Conservation (phyloP, 2,113 vertebrate species). For the Catagonus wagneri region DNA sequence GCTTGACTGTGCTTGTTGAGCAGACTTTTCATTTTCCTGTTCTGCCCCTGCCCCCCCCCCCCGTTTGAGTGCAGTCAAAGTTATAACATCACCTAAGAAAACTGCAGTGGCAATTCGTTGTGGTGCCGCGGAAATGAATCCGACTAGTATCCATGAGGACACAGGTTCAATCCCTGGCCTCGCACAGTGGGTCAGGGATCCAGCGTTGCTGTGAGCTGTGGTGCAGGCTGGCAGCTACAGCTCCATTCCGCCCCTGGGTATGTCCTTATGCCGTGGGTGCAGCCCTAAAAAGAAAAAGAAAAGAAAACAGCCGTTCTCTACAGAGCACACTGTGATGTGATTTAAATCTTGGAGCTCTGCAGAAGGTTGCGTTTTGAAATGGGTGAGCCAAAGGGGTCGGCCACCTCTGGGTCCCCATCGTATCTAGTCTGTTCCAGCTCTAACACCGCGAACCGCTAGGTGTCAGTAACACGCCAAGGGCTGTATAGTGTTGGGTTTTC, state of each 20-base stretch:
- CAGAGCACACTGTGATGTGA: neutral
- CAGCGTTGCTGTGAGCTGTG: too few species aligned
- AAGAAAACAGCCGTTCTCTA: neutral
- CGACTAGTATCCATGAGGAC: too few species aligned
- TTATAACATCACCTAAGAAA: neutral
- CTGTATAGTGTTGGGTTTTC: neutral
- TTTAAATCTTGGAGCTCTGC: neutral
- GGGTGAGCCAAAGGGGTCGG: neutral
- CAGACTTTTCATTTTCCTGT: neutral
- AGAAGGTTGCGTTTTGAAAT: neutral
- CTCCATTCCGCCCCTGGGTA: too few species aligned
- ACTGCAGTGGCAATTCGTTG: neutral
- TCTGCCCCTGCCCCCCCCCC: neutral
- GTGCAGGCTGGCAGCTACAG: too few species aligned
- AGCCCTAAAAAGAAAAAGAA: too few species aligned
- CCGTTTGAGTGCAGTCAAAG: neutral
- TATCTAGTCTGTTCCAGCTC: neutral
- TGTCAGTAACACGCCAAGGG: neutral
- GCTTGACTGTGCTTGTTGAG: neutral
- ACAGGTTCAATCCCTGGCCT: too few species aligned
- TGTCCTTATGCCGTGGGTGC: too few species aligned
- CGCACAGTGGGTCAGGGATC: too few species aligned
- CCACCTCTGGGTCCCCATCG: neutral
- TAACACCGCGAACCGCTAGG: neutral
- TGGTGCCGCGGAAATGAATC: too few species aligned